Evolutionary conservation across 2,888 invertebrate genomes (phyloP), one percentile per base, ranked within the genome.

Genomic region (Drosophila limbata): DNA sequence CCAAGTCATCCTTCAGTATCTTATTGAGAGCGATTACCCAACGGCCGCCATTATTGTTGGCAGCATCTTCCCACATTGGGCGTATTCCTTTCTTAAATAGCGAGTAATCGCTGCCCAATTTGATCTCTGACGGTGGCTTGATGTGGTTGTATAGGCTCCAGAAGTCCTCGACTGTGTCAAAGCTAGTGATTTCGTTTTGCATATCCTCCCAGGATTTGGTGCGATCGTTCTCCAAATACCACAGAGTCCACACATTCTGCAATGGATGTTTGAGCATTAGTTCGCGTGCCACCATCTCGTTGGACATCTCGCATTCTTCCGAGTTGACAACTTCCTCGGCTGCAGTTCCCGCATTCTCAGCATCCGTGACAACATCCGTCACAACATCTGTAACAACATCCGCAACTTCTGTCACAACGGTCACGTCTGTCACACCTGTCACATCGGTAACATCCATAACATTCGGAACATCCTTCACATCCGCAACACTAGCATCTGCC

Each of bases 141-240:
- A 98, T 96, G 91, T 97, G 97, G 91, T 97, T 97, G 92, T 96
- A 97, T 67, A 98, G 93, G 87, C 97, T 98, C 99, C 99, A 99
- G 92, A 99, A 99, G 93, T 99, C 99, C 94, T 99, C 99, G 33
- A 98, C 98, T n/a, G 98, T 98, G 91, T 97, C 96, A 93, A 99
- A 98, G 78, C 97, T 96, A 62, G 98, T 97, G 60, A 99, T 96
- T 93, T 98, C 96, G 91, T 97, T 96, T 90, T 98, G 96, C 93
- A 98, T 98, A 84, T 98, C 97, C 92, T 97, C 97, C 99, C 99
- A 99, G 65, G 95, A 94, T 90, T 95, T 96, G 42, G 87, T 65
- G 91, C 97, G 96, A 93, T 98, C 98, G 90, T 96, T 97, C 92
- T 99, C 99, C 91, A 96, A 98, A 93, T 98, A 99, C 99, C 99